Evolutionary conservation across 2,797 vertebrate species (phyloP).

Genomic region (Echiichthys vipera): DNA sequence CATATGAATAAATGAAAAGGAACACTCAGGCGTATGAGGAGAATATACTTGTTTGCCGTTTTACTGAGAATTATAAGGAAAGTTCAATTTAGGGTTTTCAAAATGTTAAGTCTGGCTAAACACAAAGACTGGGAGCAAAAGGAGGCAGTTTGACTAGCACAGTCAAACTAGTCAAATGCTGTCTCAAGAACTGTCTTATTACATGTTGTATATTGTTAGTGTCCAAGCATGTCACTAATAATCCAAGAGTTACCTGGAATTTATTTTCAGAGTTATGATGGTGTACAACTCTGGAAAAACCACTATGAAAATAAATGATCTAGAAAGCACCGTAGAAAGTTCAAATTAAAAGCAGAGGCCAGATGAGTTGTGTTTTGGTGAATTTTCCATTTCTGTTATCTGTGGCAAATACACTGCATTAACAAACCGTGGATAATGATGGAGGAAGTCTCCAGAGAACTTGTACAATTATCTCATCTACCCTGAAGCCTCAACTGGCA

Average conservation of each 20-base stretch:
- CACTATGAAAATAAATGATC: not conserved
- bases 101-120: not conserved
- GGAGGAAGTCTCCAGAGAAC: slow-evolving; percentile 55
- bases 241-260: not conserved
- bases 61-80: not conserved
- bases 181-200: not conserved
- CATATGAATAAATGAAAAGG: not conserved
- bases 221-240: not conserved
- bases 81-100: not conserved
- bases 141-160: not conserved
- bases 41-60: not conserved
- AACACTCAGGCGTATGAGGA: not conserved
- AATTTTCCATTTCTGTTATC: slow-evolving; percentile 31
- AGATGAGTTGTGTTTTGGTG: slow-evolving; percentile 24
- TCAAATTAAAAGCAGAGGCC: not conserved
- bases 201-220: not conserved
- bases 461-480: slow-evolving; percentile 69
- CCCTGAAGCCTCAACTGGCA: slow-evolving; percentile 53
- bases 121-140: not conserved
- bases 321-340: not conserved
- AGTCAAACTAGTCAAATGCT: not conserved
- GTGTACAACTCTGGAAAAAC: not conserved
- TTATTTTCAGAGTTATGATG: not conserved
- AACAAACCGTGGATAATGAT: slow-evolving; percentile 62
- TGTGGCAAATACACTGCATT: slow-evolving; percentile 31